phyloP scores from a whole-genome alignment of 1,140 invertebrate genomes.

The Apis laboriosa region DNA sequence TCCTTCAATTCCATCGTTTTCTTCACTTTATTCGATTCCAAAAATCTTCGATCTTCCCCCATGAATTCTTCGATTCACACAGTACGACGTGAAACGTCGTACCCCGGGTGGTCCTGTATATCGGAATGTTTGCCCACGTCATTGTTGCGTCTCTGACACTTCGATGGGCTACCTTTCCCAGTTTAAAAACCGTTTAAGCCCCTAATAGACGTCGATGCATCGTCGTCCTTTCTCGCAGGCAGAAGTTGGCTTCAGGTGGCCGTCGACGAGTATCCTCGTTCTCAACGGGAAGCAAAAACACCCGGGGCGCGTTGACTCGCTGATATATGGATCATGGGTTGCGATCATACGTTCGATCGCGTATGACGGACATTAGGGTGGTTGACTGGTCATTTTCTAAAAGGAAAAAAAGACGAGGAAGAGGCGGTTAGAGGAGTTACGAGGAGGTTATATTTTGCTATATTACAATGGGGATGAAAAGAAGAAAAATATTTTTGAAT shows the following conservation, averaged over 20 bases:
- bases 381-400: conserved; percentile 17
- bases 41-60: not conserved
- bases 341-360: conserved; percentile 17
- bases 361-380: conserved; percentile 20
- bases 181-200: conserved; percentile 64
- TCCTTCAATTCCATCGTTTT: not conserved
- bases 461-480: not conserved
- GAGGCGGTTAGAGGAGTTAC: not conserved
- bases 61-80: conserved; percentile 4
- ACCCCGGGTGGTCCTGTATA: conserved; percentile 61
- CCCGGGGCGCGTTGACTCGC: conserved; percentile 72
- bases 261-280: conserved; percentile 22
- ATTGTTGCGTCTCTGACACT: conserved; percentile 58
- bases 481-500: not conserved
- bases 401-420: not conserved
- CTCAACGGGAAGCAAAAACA: conserved; percentile 26
- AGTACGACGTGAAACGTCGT: not conserved
- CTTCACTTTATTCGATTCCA: not conserved
- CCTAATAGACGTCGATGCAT: conserved; percentile 46
- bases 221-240: not conserved
- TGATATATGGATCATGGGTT: conserved; percentile 73
- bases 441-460: too few relatives aligned
- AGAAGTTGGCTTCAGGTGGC: conserved; percentile 26
- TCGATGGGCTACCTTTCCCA: conserved; percentile 47
- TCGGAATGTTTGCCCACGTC: conserved; percentile 61